phyloP scores from a whole-genome alignment of 1,140 invertebrate genomes.

The Vollenhovia emeryi region DNA sequence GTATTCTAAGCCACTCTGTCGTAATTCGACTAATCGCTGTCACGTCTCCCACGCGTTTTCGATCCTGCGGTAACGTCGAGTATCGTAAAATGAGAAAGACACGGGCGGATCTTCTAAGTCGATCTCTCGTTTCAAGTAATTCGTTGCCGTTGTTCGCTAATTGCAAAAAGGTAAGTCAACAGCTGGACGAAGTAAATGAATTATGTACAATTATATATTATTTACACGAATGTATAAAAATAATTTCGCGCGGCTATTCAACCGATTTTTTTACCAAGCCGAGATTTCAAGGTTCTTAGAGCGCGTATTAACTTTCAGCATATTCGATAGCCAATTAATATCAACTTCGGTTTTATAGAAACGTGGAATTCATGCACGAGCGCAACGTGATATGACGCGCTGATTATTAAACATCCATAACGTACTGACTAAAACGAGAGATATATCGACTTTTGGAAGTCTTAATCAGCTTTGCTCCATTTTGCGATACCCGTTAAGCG shows the following conservation, averaged over 20 bases:
- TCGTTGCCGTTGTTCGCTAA: neutral
- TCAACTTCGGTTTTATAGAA: neutral
- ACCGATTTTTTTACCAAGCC: neutral
- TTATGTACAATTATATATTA: neutral
- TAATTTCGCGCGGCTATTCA: neutral
- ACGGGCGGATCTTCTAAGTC: slow-evolving; percentile 16
- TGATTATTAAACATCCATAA: neutral
- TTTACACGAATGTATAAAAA: neutral
- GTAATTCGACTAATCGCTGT: slow-evolving; percentile 28
- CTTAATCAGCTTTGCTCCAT: slow-evolving; percentile 39
- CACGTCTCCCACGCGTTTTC: slow-evolving; percentile 21
- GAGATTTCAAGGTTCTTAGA: neutral
- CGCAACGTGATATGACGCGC: neutral
- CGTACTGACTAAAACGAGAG: slow-evolving; percentile 23
- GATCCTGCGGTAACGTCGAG: slow-evolving; percentile 3
- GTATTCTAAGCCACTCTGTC: slow-evolving; percentile 4
- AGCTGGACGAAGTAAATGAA: neutral
- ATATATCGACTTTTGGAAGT: slow-evolving; percentile 16
- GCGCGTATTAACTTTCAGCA: neutral
- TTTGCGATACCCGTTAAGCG: slow-evolving; percentile 40
- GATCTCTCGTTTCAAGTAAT: slow-evolving; percentile 29
- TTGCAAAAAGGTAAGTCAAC: slow-evolving; percentile 42
- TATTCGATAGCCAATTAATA: neutral
- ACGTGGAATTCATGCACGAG: neutral
- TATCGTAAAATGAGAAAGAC: slow-evolving; percentile 46